A percentile compares a stretch with the other conserved stretches of the same genome.
phyloP scores from a whole-genome alignment of 2,113 vertebrate genomes.

The Spea multiplicata region DNA sequence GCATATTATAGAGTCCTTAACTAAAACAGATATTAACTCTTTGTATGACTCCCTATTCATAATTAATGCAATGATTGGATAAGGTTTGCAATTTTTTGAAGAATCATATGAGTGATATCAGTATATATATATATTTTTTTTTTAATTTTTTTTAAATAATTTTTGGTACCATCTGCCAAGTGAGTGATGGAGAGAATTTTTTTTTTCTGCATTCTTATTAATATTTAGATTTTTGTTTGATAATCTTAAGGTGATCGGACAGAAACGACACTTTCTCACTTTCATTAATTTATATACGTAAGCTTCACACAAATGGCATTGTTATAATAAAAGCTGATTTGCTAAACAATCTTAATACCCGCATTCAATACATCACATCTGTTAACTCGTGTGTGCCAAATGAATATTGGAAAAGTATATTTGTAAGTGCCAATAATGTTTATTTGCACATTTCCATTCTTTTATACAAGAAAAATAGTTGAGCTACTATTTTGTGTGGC shows the following conservation, averaged over 20 bases:
- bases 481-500: background rate
- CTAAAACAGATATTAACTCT: no score
- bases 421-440: conserved; percentile 5
- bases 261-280: background rate
- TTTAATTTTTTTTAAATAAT: no score
- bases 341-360: background rate
- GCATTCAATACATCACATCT: conserved; percentile 21
- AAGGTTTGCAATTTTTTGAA: no score
- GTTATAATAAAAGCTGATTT: background rate
- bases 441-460: background rate
- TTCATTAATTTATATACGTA: background rate
- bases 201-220: no score
- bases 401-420: conserved; percentile 9
- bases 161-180: no score
- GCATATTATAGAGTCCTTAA: no score
- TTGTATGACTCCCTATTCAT: no score
- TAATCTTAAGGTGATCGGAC: background rate
- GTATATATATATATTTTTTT: no score
- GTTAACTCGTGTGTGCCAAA: conserved; percentile 6
- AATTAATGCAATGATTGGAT: no score
- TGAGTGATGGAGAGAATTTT: no score
- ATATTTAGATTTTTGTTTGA: background rate
- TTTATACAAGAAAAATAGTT: background rate
- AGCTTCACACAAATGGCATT: background rate
- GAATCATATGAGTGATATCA: no score